Conservation (phyloP, 2,888 invertebrate species). For the Zele albiditarsus region DNA sequence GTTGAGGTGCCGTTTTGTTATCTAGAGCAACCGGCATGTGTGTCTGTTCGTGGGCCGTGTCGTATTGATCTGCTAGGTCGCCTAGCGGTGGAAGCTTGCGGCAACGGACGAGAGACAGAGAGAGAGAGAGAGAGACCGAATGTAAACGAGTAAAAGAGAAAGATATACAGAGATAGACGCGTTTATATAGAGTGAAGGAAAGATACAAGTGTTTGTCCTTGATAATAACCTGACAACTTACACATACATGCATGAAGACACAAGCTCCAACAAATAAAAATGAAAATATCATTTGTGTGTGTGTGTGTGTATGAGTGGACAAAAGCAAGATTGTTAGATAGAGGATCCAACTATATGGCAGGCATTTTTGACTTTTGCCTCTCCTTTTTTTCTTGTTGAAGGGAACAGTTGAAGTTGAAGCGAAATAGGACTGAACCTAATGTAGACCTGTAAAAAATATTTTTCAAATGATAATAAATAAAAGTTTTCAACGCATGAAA, state of each 20-base stretch:
- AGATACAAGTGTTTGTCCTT: constrained; percentile 2
- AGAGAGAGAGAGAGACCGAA: not conserved
- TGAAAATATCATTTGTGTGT: not conserved
- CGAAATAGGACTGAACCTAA: constrained; percentile 20
- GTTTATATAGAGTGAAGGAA: not conserved
- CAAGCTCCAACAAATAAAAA: not conserved
- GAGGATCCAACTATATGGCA: not conserved
- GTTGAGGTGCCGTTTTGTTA: constrained; percentile 54
- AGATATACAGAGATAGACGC: not conserved
- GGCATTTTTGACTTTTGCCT: not conserved
- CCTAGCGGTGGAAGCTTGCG: constrained; percentile 55
- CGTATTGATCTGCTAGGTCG: constrained; percentile 71
- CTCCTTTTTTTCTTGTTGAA: not conserved
- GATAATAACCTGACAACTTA: not conserved
- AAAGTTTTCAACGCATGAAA: no score
- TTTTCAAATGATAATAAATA: no score
- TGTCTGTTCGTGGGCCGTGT: constrained; percentile 54
- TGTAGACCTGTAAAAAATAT: constrained; percentile 33
- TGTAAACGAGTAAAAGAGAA: not conserved
- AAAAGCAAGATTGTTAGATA: not conserved
- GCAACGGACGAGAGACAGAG: constrained; percentile 1
- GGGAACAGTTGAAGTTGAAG: not conserved
- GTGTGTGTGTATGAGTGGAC: not conserved
- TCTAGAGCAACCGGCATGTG: constrained; percentile 58
- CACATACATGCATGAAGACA: not conserved